These are phyloP conservation scores for Proteles cristata DNA, from an alignment of 2,113 vertebrate species.

Conservation along the genomic window DNA sequence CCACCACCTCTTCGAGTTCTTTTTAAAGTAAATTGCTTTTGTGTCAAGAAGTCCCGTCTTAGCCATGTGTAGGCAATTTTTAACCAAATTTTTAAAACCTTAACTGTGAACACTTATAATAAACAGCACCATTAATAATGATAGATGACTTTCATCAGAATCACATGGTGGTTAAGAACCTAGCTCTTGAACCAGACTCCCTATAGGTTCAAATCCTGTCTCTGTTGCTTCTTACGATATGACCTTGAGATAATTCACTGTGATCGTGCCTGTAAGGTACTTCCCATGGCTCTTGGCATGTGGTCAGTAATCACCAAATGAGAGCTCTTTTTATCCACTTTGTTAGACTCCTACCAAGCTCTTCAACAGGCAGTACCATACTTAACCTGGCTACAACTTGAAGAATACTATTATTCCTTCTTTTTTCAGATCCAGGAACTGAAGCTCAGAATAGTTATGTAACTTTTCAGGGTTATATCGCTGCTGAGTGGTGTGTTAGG, in stretches of 20 bases:
- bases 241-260: neutral
- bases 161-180: neutral
- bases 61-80: neutral
- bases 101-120: neutral
- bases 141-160: neutral
- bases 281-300: neutral
- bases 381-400: neutral
- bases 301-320: neutral
- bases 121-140: neutral
- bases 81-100: neutral
- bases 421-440: neutral
- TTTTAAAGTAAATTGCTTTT: slow-evolving; percentile 26
- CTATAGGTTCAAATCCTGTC: neutral
- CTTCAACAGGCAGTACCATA: neutral
- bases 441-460: neutral
- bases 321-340: neutral
- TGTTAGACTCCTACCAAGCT: neutral
- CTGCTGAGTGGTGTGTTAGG: neutral
- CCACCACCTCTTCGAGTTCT: neutral
- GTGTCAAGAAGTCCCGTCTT: neutral
- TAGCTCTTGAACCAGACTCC: neutral
- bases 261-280: neutral
- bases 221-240: neutral
- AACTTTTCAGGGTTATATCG: neutral
- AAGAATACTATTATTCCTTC: neutral